Percentiles rank a stretch among this genome's conserved stretches.
Evolutionary conservation across 2,888 invertebrate genomes (phyloP).

Genomic region (Allolobophora icterica): DNA sequence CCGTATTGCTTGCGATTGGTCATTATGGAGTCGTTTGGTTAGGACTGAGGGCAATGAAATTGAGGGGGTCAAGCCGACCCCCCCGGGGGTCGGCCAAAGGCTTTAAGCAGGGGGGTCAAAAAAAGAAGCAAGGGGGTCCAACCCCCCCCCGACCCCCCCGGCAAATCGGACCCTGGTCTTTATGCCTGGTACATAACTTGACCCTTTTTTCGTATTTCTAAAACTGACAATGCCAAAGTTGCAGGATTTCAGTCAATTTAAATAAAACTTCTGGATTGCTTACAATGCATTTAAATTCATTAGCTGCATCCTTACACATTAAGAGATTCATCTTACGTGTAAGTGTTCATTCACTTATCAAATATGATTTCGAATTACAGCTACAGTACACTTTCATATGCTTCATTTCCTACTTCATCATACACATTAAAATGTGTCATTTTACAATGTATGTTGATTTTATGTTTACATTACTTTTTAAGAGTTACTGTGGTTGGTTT

Average conservation of each 20-base stretch:
- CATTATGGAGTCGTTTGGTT: too few relatives aligned
- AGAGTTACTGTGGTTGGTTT: not conserved
- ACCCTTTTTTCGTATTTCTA: not conserved
- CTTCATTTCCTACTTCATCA: too few relatives aligned
- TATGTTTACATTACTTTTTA: not conserved
- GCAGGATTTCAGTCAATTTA: not conserved
- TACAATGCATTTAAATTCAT: not conserved
- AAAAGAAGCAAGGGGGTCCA: too few relatives aligned
- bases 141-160: too few relatives aligned
- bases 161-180: too few relatives aligned
- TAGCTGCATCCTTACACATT: not conserved
- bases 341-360: not conserved
- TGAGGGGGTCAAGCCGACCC: too few relatives aligned
- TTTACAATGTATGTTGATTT: too few relatives aligned
- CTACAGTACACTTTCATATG: not conserved
- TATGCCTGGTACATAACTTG: not conserved
- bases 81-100: too few relatives aligned
- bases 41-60: too few relatives aligned
- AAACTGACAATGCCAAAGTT: not conserved
- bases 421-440: too few relatives aligned
- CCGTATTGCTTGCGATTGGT: too few relatives aligned
- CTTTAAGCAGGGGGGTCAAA: too few relatives aligned
- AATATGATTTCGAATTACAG: not conserved
- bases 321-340: not conserved
- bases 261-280: not conserved